A percentile compares a stretch with the other conserved stretches of the same genome.
Conservation (phyloP, 2,113 vertebrate species). For the Platycercus adscitus region DNA sequence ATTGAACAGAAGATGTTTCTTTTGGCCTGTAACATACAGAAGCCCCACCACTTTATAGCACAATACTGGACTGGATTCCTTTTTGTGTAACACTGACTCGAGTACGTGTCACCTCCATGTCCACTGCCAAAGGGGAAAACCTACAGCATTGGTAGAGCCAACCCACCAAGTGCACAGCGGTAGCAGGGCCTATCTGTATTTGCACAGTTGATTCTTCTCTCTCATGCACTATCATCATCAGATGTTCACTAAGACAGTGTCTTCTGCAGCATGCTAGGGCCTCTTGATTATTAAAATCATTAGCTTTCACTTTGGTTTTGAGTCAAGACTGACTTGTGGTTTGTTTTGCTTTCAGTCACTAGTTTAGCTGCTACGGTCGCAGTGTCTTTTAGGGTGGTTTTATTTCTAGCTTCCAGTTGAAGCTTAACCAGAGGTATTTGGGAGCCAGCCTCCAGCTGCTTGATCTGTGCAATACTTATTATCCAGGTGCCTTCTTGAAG, state of each 20-base stretch:
- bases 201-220: slow-evolving; percentile 16
- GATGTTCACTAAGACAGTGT: background rate
- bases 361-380: background rate
- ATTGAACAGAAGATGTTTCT: background rate
- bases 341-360: slow-evolving; percentile 12
- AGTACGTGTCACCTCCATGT: fast-evolving
- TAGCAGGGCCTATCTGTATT: background rate
- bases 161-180: background rate
- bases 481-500: slow-evolving; percentile 34
- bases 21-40: background rate
- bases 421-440: background rate
- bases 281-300: background rate
- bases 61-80: background rate
- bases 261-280: slow-evolving; percentile 28
- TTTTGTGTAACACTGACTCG: background rate
- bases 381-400: background rate
- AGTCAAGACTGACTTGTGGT: background rate
- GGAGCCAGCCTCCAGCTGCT: slow-evolving; percentile 57
- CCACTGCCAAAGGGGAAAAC: background rate
- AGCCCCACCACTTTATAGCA: background rate
- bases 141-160: background rate
- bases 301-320: background rate
- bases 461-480: slow-evolving; percentile 25
- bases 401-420: background rate
- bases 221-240: background rate